phyloP scores from a whole-genome alignment of 2,888 invertebrate species.

The Neoitamus cyanurus region DNA sequence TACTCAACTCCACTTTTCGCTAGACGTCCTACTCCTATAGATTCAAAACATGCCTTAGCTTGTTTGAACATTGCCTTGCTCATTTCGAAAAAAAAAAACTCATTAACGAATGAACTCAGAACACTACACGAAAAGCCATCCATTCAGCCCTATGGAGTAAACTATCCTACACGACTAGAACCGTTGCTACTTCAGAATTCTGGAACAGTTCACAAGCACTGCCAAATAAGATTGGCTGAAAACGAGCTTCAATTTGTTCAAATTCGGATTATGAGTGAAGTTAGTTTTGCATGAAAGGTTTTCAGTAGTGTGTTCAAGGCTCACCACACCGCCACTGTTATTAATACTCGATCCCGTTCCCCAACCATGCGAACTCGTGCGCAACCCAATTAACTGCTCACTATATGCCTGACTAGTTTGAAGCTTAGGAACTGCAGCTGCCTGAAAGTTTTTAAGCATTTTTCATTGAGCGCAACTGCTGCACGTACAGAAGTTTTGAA shows the following conservation, averaged over 20 bases:
- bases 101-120: not conserved
- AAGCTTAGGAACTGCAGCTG: not conserved
- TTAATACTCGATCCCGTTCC: not conserved
- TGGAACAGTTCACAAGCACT: not conserved
- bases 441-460: conserved; percentile 23
- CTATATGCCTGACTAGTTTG: conserved; percentile 12
- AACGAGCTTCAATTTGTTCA: not conserved
- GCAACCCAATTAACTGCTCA: not conserved
- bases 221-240: conserved; percentile 9
- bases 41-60: not conserved
- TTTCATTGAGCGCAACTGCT: conserved; percentile 21
- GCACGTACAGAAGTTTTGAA: conserved; percentile 23
- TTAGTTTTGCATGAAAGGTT: conserved; percentile 13
- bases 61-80: not conserved
- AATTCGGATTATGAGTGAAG: not conserved
- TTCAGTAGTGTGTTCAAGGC: conserved; percentile 4
- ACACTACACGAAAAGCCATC: conserved; percentile 8
- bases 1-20: not conserved
- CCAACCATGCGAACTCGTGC: not conserved
- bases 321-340: conserved; percentile 14
- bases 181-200: not conserved
- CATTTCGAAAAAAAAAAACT: not conserved
- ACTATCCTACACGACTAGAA: not conserved
- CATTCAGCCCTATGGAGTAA: not conserved
- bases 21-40: not conserved